Conservation (phyloP, 1,140 invertebrate species). For the Brachionus rotundiformis region DNA sequence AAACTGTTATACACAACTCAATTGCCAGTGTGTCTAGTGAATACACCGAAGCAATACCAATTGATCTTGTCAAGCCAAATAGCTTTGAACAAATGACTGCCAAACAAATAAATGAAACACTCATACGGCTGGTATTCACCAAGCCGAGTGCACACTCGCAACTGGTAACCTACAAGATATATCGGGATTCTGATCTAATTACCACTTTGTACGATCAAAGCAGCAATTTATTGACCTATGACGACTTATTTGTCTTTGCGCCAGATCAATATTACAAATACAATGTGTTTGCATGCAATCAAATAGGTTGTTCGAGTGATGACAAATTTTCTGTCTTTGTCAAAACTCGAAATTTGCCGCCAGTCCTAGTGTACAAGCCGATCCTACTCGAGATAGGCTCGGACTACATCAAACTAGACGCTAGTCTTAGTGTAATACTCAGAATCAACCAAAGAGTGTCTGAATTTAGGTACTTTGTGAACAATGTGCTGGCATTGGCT, state of each 20-base stretch:
- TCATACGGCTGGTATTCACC: neutral
- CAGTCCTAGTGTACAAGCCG: neutral
- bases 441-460: neutral
- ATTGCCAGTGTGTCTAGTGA: neutral
- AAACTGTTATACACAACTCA: neutral
- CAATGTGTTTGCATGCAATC: conserved; percentile 3
- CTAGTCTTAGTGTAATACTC: neutral
- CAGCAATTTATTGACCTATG: neutral
- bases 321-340: conserved; percentile 8
- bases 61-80: neutral
- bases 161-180: neutral
- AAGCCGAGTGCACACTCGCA: neutral
- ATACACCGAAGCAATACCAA: neutral
- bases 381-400: neutral
- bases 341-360: neutral
- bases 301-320: neutral
- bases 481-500: neutral
- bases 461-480: conserved; percentile 24
- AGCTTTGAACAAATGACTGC: neutral
- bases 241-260: neutral
- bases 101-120: conserved; percentile 29
- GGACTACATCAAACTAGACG: neutral
- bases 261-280: conserved; percentile 1
- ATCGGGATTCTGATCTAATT: neutral
- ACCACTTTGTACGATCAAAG: neutral